Percentiles rank a stretch among this genome's conserved stretches.
phyloP scores from a whole-genome alignment of 2,888 invertebrate genomes.

The Drosophila diplacantha region DNA sequence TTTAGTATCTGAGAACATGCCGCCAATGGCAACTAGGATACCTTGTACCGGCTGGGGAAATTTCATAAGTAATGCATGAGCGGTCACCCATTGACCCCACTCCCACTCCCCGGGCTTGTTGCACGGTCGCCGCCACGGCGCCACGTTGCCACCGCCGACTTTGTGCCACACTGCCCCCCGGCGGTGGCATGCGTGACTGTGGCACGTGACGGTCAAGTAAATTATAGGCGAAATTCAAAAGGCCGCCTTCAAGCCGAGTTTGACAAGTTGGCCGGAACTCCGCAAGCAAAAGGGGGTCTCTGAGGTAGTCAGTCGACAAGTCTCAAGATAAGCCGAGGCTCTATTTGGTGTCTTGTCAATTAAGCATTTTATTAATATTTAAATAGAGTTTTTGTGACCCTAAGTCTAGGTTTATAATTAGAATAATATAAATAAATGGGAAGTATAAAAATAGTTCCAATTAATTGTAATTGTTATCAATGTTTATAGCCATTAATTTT shows the following conservation, averaged over 20 bases:
- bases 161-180: slow-evolving; percentile 4
- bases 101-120: slow-evolving; percentile 37
- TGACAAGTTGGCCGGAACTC: slow-evolving; percentile 38
- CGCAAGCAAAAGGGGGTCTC: slow-evolving; percentile 2
- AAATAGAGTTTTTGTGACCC: not conserved
- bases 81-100: slow-evolving; percentile 37
- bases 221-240: slow-evolving; percentile 61
- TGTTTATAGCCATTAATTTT: no score
- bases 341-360: not conserved
- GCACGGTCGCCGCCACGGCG: slow-evolving; percentile 36
- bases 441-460: no score
- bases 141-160: slow-evolving; percentile 2
- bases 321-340: slow-evolving; percentile 55
- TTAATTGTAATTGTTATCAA: no score
- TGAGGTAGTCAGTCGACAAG: slow-evolving; percentile 30
- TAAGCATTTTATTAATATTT: not conserved
- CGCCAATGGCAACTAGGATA: slow-evolving; percentile 35
- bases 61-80: slow-evolving; percentile 69
- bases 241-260: slow-evolving; percentile 39
- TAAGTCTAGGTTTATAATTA: no score
- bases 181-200: slow-evolving; percentile 57
- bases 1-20: slow-evolving; percentile 36
- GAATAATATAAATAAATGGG: no score
- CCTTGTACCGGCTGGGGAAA: slow-evolving; percentile 32
- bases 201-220: slow-evolving; percentile 62